These are phyloP conservation scores for Fundulus diaphanus DNA, from an alignment of 2,797 vertebrate species.

Conservation along the genomic window DNA sequence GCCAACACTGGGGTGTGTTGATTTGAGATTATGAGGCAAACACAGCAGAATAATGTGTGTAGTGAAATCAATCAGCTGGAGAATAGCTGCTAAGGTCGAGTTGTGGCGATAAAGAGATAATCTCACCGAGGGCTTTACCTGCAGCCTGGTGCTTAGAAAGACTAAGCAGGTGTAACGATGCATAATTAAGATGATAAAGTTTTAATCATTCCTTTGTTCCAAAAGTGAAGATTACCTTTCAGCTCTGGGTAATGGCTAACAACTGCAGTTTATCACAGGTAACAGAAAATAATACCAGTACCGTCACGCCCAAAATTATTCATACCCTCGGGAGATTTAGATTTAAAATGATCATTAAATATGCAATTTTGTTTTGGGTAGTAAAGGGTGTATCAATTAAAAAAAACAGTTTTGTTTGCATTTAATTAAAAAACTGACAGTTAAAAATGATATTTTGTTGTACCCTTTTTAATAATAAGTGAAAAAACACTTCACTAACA, in stretches of 20 bases:
- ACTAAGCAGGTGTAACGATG: conserved; percentile 57
- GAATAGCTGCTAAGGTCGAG: conserved; percentile 40
- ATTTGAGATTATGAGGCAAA: background rate
- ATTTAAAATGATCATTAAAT: background rate
- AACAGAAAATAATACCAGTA: background rate
- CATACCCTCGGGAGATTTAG: background rate
- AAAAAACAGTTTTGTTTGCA: background rate
- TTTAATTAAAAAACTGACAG: too few species aligned
- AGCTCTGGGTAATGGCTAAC: conserved; percentile 51
- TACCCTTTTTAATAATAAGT: too few species aligned
- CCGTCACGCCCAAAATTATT: background rate
- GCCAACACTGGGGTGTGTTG: conserved; percentile 11
- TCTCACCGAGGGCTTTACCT: conserved; percentile 53
- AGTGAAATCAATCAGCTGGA: conserved; percentile 46
- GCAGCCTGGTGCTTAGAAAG: conserved; percentile 60
- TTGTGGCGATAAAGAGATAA: conserved; percentile 61
- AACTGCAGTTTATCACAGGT: background rate
- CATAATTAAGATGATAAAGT: conserved; percentile 50
- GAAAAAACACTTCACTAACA: too few species aligned
- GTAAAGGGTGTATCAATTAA: background rate
- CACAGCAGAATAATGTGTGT: conserved; percentile 1
- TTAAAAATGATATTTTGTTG: too few species aligned
- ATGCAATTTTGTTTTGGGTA: background rate
- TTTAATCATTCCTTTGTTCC: conserved; percentile 45
- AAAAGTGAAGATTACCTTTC: conserved; percentile 48